Evolutionary conservation across 2,113 vertebrate genomes (phyloP).

Genomic region (Hiodon alosoides): DNA sequence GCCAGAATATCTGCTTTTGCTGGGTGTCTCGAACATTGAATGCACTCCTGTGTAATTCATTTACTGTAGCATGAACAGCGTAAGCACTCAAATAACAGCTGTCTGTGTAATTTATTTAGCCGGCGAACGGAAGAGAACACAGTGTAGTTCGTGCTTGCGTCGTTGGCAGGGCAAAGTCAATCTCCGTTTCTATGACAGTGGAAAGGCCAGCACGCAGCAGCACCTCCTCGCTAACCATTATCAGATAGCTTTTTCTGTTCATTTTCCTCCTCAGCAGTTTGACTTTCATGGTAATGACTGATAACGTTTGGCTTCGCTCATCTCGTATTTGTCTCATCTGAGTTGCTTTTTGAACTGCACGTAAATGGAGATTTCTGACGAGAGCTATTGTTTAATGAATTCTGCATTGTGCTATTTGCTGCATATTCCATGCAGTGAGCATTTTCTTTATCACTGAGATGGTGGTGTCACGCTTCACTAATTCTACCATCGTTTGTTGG

Average conservation of each 20-base stretch:
- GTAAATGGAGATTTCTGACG: neutral
- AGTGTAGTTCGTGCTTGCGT: neutral
- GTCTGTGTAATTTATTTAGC: constrained; percentile 18
- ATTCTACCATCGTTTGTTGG: too few species aligned
- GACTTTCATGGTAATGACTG: neutral
- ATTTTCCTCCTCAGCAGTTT: neutral
- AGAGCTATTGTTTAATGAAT: neutral
- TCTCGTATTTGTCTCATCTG: neutral
- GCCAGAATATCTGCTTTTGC: neutral
- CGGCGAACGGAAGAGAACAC: constrained; percentile 6
- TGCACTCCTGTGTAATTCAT: neutral
- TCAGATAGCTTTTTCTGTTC: neutral
- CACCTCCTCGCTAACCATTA: neutral
- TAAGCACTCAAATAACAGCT: neutral
- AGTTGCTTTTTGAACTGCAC: neutral
- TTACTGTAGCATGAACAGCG: neutral
- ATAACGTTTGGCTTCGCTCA: neutral
- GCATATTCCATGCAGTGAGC: neutral
- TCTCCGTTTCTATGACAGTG: neutral
- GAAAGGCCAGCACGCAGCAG: too few species aligned
- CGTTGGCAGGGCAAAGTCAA: neutral
- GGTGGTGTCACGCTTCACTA: neutral
- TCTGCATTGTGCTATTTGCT: neutral
- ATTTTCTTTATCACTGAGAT: neutral
- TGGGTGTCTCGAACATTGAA: neutral